Base-by-base conservation (phyloP, 2,888 invertebrate species). In the Corythucha ciliata region DNA sequence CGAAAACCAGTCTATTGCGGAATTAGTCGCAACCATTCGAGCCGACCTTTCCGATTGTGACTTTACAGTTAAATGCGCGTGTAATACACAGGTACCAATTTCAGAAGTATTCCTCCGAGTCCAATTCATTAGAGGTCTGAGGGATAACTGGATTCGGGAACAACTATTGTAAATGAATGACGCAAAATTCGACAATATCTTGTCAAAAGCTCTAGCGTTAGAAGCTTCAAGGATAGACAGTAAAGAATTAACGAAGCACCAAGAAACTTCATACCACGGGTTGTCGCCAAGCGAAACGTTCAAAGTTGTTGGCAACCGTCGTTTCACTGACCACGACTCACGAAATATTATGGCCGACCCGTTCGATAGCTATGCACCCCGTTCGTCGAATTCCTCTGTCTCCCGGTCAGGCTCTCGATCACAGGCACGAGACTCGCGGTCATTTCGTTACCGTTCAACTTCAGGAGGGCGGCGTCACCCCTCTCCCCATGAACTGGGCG, bases 401-500 rank as follows among this genome's bases (percentile, higher is more conserved):
- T 42, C 25, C 12, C 26, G 26, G 7, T 42, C 42, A 7, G 22
- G 10, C 8, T 14, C 12, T 14, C 12, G 12, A 5, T 7, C 42
- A 14, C 10, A 22, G 5, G 5, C 8, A 6, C n/a, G n/a, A n/a
- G n/a, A n/a, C n/a, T n/a, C n/a, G n/a, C n/a, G n/a, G n/a, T n/a
- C n/a, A n/a, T n/a, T n/a, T n/a, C n/a, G n/a, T n/a, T n/a, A n/a
- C n/a, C n/a, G n/a, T n/a, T n/a, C n/a, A n/a, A n/a, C n/a, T n/a
- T n/a, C n/a, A n/a, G n/a, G n/a, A n/a, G n/a, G n/a, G n/a, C n/a
- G n/a, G n/a, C n/a, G n/a, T n/a, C n/a, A n/a, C n/a, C n/a, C n/a
- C n/a, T n/a, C n/a, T n/a, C n/a, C n/a, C n/a, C n/a, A n/a, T n/a
- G 34, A 32, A 22, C 33, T 46, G 10, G 46, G 46, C 4, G 34